These are phyloP conservation scores for Harlomillsia oculata DNA, from an alignment of 1,140 invertebrate genomes.

Conservation along the genomic window DNA sequence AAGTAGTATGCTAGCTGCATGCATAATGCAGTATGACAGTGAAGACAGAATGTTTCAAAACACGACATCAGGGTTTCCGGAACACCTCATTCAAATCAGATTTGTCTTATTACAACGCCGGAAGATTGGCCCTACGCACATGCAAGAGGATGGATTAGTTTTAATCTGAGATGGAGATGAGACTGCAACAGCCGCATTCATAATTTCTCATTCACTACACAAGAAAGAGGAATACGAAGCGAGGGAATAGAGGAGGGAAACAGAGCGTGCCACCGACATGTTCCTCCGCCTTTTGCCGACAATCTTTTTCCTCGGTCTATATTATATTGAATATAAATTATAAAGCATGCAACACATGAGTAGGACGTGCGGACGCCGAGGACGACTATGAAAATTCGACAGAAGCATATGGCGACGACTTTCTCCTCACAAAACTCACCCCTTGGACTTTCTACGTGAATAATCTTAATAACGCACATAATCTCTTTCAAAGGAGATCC, in stretches of 20 bases:
- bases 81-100: too few relatives aligned
- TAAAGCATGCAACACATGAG: conserved; percentile 13
- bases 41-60: too few relatives aligned
- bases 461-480: conserved; percentile 6
- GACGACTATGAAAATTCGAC: neutral
- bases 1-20: too few relatives aligned
- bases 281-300: neutral
- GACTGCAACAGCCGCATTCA: too few relatives aligned
- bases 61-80: too few relatives aligned
- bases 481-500: neutral
- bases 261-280: neutral
- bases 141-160: too few relatives aligned
- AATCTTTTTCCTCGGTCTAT: neutral
- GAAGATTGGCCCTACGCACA: too few relatives aligned
- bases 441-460: conserved; percentile 8
- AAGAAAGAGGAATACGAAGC: too few relatives aligned
- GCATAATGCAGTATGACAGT: too few relatives aligned
- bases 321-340: conserved; percentile 12
- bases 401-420: conserved; percentile 1
- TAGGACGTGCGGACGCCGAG: neutral
- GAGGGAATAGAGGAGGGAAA: neutral
- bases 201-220: too few relatives aligned
- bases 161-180: too few relatives aligned
- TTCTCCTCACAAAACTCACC: neutral
- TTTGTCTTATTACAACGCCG: too few relatives aligned